Percentiles rank a stretch among this genome's conserved stretches.
phyloP scores from a whole-genome alignment of 1,140 invertebrate species.

The Sminthurides bifidus region DNA sequence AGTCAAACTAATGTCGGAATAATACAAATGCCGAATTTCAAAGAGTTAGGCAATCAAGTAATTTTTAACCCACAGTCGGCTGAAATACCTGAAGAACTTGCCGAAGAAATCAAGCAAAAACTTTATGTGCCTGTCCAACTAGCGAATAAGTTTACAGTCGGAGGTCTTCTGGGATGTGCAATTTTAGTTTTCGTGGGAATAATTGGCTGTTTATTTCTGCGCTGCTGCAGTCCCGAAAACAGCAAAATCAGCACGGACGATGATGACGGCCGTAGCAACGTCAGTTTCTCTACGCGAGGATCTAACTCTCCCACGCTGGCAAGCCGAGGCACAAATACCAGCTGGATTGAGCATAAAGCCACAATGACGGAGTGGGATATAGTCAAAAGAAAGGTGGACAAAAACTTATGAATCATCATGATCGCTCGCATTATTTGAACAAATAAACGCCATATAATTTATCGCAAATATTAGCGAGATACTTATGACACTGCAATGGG shows the following conservation, averaged over 20 bases:
- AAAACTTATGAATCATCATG: too few relatives aligned
- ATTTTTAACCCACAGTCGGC: slow-evolving; percentile 12
- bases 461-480: too few relatives aligned
- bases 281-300: background rate
- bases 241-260: background rate
- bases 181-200: slow-evolving; percentile 23
- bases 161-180: slow-evolving; percentile 13
- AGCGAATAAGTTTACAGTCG: slow-evolving; percentile 21
- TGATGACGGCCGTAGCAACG: background rate
- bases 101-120: slow-evolving; percentile 10
- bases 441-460: too few relatives aligned
- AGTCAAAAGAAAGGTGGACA: too few relatives aligned
- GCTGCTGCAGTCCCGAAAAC: background rate
- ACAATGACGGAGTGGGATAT: background rate
- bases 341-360: background rate
- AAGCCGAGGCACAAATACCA: background rate
- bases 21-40: background rate
- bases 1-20: background rate
- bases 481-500: too few relatives aligned
- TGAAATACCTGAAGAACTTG: slow-evolving; percentile 15
- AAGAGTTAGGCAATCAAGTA: background rate
- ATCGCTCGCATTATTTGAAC: too few relatives aligned
- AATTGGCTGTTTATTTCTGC: slow-evolving; percentile 9
- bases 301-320: background rate
- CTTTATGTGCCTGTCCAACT: slow-evolving; percentile 18